Conservation (phyloP, 2,797 vertebrate species). For the Triplophysa bombifrons region DNA sequence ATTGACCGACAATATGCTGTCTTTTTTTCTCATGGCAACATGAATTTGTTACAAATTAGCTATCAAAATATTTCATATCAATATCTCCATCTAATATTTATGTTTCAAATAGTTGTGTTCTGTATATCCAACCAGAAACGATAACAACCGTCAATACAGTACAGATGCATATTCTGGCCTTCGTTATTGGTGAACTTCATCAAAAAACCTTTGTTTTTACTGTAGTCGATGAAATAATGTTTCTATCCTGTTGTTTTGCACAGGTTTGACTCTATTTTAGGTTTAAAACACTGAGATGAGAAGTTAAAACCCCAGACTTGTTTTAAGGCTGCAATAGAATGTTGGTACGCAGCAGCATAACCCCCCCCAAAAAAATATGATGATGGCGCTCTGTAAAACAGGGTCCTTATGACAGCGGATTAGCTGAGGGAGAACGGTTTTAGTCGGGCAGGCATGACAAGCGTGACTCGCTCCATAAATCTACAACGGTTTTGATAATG, state of each 20-base stretch:
- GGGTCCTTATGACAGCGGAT: constrained; percentile 23
- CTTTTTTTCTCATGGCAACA: too few relatives aligned
- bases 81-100: too few relatives aligned
- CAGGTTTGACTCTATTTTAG: constrained; percentile 37
- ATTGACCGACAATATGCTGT: too few relatives aligned
- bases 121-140: too few relatives aligned
- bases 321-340: constrained; percentile 63
- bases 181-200: background rate
- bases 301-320: constrained; percentile 56
- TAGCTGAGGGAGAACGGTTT: constrained; percentile 28
- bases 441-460: constrained; percentile 42
- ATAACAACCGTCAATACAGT: too few relatives aligned
- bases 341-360: constrained; percentile 52
- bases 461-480: constrained; percentile 54
- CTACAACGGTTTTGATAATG: constrained; percentile 59
- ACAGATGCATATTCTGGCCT: background rate
- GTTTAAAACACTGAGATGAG: constrained; percentile 67
- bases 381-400: constrained; percentile 59
- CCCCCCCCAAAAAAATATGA: background rate
- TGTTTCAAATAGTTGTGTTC: too few relatives aligned
- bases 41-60: too few relatives aligned
- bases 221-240: background rate
- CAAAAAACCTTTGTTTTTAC: background rate
- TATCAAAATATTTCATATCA: too few relatives aligned
- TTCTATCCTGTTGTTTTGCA: background rate